These are phyloP conservation scores for Hydrophis major DNA, from an alignment of 2,797 vertebrate species.

Conservation along the genomic window DNA sequence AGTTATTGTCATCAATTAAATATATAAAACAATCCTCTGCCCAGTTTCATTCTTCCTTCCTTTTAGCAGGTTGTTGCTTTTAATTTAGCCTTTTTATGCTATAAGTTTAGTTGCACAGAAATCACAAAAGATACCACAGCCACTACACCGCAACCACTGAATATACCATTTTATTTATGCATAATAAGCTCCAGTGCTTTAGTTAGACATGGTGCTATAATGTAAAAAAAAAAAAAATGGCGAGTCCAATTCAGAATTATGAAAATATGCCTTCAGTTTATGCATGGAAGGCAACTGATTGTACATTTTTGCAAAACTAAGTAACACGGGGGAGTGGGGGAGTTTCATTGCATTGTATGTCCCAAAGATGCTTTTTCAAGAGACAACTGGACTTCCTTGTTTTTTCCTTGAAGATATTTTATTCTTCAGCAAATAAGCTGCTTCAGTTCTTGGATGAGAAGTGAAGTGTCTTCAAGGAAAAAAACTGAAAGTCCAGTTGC, in stretches of 20 bases:
- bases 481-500: no score
- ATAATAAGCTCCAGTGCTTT: neutral
- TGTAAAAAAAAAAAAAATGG: neutral
- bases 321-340: neutral
- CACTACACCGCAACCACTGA: neutral
- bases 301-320: neutral
- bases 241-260: neutral
- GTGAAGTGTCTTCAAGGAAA: no score
- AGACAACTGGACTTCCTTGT: no score
- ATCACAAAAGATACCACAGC: neutral
- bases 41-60: neutral
- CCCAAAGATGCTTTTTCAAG: no score
- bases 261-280: neutral
- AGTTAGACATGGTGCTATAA: neutral
- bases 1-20: constrained; percentile 16
- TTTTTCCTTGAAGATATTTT: no score
- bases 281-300: neutral
- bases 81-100: neutral
- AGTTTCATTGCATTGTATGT: neutral
- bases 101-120: neutral
- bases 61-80: neutral
- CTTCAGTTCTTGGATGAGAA: no score
- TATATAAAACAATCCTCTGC: neutral
- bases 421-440: no score
- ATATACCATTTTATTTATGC: neutral